Evolutionary conservation across 2,113 vertebrate genomes (phyloP).

Genomic region (Parus major): DNA sequence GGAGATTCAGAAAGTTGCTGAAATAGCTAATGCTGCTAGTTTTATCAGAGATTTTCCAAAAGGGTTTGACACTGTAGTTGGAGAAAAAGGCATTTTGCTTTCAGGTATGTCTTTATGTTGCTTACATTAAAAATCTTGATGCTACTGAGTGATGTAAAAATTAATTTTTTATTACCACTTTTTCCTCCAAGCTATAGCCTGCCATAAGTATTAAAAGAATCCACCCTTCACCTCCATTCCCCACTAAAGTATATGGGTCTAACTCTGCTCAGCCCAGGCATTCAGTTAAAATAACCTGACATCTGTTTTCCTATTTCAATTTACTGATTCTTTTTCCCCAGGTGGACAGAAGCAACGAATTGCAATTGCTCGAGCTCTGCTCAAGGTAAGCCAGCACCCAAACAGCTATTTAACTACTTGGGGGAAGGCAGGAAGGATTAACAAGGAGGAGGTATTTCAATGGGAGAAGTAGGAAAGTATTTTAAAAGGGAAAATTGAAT

Average conservation of each 20-base stretch:
- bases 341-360: constrained; percentile 98
- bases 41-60: constrained; percentile 90
- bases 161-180: not conserved
- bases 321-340: constrained; percentile 37
- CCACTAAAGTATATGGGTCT: not conserved
- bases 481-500: not conserved
- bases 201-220: not conserved
- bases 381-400: constrained; percentile 82
- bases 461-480: not conserved
- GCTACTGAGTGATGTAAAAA: not conserved
- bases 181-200: not conserved
- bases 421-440: not conserved
- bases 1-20: constrained; percentile 85
- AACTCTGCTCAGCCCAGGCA: not conserved
- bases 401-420: not conserved
- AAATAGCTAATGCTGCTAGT: constrained; percentile 85
- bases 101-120: constrained; percentile 81
- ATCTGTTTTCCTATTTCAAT: not conserved
- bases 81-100: constrained; percentile 93
- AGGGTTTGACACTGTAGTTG: constrained; percentile 90
- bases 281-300: not conserved
- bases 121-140: not conserved
- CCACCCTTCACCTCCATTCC: not conserved
- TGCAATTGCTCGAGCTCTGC: constrained; percentile 92
- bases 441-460: not conserved